These are phyloP conservation scores for Alentia gelatinosa DNA, from an alignment of 2,888 invertebrate species.

Conservation along the genomic window DNA sequence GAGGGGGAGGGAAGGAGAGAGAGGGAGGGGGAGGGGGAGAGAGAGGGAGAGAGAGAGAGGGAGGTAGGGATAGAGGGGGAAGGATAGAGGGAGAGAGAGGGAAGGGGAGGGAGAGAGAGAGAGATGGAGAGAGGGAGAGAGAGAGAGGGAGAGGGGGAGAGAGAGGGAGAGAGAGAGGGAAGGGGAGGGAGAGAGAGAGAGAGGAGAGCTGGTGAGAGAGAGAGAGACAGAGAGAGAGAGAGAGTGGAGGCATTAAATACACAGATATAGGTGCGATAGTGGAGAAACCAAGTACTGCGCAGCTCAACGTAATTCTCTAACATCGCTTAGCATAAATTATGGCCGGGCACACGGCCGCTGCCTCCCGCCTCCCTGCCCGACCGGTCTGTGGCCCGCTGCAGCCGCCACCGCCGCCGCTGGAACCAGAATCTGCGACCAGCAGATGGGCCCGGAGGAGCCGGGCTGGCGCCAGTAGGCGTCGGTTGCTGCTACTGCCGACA, in stretches of 20 bases:
- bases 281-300: not conserved
- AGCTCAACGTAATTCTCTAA: not conserved
- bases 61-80: not conserved
- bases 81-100: not conserved
- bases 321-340: slow-evolving; percentile 26
- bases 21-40: not conserved
- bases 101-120: not conserved
- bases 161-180: not conserved
- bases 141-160: not conserved
- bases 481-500: not conserved
- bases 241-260: not conserved
- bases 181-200: not conserved
- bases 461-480: too few species aligned
- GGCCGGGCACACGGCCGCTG: slow-evolving; percentile 2
- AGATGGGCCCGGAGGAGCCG: too few species aligned
- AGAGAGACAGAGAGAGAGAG: not conserved
- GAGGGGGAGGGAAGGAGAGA: not conserved
- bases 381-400: too few species aligned
- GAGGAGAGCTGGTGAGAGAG: not conserved
- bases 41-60: not conserved
- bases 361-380: too few species aligned
- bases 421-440: not conserved
- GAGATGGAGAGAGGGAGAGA: not conserved
- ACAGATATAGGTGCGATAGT: not conserved
- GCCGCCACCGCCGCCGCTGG: not conserved